These are phyloP conservation scores for Spodoptera litura DNA, from an alignment of 1,140 invertebrate genomes.

Conservation along the genomic window DNA sequence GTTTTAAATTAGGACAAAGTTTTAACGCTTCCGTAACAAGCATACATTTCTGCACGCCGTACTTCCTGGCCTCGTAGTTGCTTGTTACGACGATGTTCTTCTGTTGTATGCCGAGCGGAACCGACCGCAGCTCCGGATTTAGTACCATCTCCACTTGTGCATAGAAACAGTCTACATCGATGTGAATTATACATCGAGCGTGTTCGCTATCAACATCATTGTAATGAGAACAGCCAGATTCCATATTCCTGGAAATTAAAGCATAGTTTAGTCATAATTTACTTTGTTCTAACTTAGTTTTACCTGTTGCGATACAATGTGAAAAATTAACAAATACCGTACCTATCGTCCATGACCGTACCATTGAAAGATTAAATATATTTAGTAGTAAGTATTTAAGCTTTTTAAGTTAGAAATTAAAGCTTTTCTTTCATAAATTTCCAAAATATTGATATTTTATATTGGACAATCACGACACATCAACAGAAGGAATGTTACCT, in stretches of 20 bases:
- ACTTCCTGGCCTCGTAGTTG: constrained; percentile 91
- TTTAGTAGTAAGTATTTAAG: constrained; percentile 68
- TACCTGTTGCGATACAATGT: constrained; percentile 73
- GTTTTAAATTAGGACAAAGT: constrained; percentile 89
- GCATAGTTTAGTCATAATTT: constrained; percentile 75
- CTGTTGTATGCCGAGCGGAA: constrained; percentile 92
- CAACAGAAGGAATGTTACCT: constrained; percentile 79
- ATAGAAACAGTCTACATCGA: constrained; percentile 94
- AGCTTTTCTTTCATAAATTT: constrained; percentile 81
- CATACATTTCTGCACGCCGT: constrained; percentile 92
- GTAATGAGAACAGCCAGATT: constrained; percentile 77
- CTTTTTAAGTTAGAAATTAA: constrained; percentile 67
- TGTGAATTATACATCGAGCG: constrained; percentile 89
- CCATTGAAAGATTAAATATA: constrained; percentile 71
- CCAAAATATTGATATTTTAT: constrained; percentile 84
- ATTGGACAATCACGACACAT: constrained; percentile 84
- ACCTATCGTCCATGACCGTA: constrained; percentile 77
- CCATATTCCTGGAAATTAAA: constrained; percentile 82
- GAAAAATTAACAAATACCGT: constrained; percentile 65
- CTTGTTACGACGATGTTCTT: constrained; percentile 93
- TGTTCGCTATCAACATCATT: constrained; percentile 81
- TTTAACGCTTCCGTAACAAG: constrained; percentile 89
- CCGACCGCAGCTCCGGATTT: constrained; percentile 88
- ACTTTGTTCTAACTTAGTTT: constrained; percentile 78
- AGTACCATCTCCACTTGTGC: constrained; percentile 93